Evolutionary conservation across 1,140 invertebrate genomes (phyloP).

Genomic region (Aporrectodea caliginosa): DNA sequence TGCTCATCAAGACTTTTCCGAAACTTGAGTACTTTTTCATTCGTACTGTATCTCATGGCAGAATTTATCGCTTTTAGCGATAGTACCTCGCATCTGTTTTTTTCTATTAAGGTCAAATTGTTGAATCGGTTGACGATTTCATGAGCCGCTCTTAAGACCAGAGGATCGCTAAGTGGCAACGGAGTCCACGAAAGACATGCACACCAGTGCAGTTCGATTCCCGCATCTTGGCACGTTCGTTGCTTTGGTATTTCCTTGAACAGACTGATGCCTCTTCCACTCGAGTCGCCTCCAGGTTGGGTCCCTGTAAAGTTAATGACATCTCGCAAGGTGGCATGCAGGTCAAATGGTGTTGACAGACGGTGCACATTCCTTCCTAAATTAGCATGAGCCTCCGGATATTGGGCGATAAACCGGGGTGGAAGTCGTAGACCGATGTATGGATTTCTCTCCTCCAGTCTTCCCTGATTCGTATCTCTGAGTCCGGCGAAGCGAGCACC

Average conservation of each 20-base stretch:
- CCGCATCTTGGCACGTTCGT: constrained; percentile 79
- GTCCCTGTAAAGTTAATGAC: constrained; percentile 55
- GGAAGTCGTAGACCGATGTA: constrained; percentile 74
- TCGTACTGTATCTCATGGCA: constrained; percentile 65
- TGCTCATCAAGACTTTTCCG: constrained; percentile 71
- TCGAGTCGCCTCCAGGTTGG: neutral
- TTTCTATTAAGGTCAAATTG: constrained; percentile 59
- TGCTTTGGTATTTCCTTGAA: constrained; percentile 62
- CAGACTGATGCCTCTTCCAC: constrained; percentile 65
- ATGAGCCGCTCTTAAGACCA: constrained; percentile 57
- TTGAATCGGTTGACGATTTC: constrained; percentile 66
- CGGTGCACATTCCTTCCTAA: constrained; percentile 56
- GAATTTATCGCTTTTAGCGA: constrained; percentile 60
- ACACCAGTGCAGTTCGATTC: constrained; percentile 91
- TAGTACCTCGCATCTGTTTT: constrained; percentile 64
- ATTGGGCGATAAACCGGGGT: constrained; percentile 62
- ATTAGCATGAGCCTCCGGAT: constrained; percentile 56
- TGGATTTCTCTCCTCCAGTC: constrained; percentile 83
- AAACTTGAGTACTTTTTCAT: constrained; percentile 69
- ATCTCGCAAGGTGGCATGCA: constrained; percentile 69
- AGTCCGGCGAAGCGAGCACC: constrained; percentile 66
- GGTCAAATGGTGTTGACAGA: constrained; percentile 76
- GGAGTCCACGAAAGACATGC: constrained; percentile 76
- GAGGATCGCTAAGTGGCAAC: constrained; percentile 52
- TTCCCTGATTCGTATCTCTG: constrained; percentile 72